Percentiles rank a stretch among this genome's conserved stretches.
Evolutionary conservation across 1,140 invertebrate genomes (phyloP).

Genomic region (Sitobion miscanthi): DNA sequence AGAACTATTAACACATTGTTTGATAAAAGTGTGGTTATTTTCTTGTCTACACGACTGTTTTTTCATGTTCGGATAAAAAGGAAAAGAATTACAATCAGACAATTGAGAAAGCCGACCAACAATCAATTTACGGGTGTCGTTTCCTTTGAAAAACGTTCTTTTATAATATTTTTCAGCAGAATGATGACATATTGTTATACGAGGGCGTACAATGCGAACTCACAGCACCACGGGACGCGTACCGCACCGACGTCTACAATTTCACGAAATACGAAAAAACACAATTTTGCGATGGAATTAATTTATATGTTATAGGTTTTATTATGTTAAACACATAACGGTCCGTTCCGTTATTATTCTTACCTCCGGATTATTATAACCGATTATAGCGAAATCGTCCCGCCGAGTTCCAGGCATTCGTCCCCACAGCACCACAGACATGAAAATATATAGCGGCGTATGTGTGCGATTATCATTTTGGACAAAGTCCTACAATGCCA

Average conservation of each 20-base stretch:
- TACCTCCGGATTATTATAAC: neutral
- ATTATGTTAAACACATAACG: too few species aligned
- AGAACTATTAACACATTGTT: neutral
- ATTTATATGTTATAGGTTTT: neutral
- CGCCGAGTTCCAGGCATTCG: neutral
- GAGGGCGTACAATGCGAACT: neutral
- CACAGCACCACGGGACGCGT: too few species aligned
- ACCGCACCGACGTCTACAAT: neutral
- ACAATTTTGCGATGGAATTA: neutral
- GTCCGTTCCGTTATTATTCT: neutral
- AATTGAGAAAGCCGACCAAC: neutral
- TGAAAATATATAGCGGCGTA: neutral
- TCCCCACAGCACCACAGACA: neutral
- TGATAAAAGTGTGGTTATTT: neutral
- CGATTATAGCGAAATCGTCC: neutral
- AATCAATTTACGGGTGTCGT: neutral
- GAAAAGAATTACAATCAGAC: neutral
- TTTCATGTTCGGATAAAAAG: neutral
- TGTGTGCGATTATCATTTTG: neutral
- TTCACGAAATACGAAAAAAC: neutral
- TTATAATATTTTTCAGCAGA: too few species aligned
- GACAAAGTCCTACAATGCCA: neutral
- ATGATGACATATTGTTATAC: neutral
- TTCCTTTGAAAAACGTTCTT: neutral
- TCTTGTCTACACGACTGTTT: neutral